These are phyloP conservation scores for Henricia sp. DNA, from an alignment of 53 echinoderm and acorn worm genomes.

Conservation along the genomic window DNA sequence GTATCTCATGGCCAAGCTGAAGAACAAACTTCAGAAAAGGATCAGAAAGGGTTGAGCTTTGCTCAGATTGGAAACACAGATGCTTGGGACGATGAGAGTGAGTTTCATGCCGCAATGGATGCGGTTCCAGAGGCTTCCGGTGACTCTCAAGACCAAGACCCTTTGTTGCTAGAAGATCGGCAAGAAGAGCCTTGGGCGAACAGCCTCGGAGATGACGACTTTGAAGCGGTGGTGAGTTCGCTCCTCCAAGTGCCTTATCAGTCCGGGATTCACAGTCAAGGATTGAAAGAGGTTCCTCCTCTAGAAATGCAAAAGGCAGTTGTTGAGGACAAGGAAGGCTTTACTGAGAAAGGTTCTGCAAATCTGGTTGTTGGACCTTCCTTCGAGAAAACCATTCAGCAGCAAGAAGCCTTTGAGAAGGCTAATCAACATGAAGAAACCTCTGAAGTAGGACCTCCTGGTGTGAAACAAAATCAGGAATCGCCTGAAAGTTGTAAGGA, in stretches of 20 bases:
- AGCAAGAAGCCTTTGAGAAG: background rate
- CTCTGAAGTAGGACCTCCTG: no score
- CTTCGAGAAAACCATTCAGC: background rate
- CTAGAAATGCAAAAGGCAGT: background rate
- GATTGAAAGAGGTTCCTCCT: background rate
- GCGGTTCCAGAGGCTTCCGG: background rate
- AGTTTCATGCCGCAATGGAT: conserved; percentile 22
- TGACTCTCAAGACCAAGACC: background rate
- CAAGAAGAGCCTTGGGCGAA: background rate
- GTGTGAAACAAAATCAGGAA: no score
- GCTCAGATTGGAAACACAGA: conserved; percentile 19
- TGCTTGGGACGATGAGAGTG: conserved; percentile 18
- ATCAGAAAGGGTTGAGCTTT: background rate
- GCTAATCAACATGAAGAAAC: no score
- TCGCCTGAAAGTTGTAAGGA: no score
- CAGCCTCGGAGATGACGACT: background rate
- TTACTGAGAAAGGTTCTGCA: conserved; percentile 6
- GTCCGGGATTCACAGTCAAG: background rate
- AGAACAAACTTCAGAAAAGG: background rate
- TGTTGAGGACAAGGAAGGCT: background rate
- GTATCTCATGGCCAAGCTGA: background rate
- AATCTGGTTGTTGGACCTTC: conserved; percentile 9
- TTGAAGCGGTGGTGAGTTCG: background rate
- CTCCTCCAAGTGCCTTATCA: background rate
- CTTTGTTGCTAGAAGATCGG: background rate